Conservation (phyloP, 1,140 invertebrate species). For the Drosophila elegans region DNA sequence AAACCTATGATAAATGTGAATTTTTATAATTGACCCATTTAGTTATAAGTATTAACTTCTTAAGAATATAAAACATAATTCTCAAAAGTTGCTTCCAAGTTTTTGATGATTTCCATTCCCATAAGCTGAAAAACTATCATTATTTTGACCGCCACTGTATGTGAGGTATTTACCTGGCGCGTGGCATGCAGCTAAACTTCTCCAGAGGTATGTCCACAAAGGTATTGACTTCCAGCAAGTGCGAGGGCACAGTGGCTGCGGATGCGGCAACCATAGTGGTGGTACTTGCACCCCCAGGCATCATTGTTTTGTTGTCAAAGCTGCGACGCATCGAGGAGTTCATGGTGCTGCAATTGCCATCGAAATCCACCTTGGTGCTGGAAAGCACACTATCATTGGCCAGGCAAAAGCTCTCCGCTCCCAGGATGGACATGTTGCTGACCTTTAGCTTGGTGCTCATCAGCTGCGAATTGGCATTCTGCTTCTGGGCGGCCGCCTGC, state of each 20-base stretch:
- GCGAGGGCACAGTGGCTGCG: conserved; percentile 43
- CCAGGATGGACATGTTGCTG: conserved; percentile 64
- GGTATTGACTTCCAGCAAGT: conserved; percentile 64
- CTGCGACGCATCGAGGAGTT: conserved; percentile 48
- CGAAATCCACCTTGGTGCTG: conserved; percentile 77
- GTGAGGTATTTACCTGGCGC: conserved; percentile 50
- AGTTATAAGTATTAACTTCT: no score
- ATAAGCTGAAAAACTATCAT: no score
- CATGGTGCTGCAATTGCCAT: conserved; percentile 49
- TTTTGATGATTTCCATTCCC: no score
- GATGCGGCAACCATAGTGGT: conserved; percentile 8
- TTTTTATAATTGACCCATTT: no score
- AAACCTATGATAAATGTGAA: no score
- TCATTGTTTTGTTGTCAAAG: conserved; percentile 51
- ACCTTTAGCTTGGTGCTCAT: conserved; percentile 69
- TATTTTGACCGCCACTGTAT: no score
- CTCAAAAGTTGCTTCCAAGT: no score
- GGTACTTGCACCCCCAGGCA: conserved; percentile 31
- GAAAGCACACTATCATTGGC: conserved; percentile 74
- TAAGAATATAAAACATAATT: no score
- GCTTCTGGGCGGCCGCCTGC: conserved; percentile 51
- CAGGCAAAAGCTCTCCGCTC: conserved; percentile 70
- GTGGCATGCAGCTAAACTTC: conserved; percentile 61
- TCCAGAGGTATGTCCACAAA: conserved; percentile 73
- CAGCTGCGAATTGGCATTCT: conserved; percentile 64